Conservation (phyloP, 2,113 vertebrate genomes). For the Caretta caretta region DNA sequence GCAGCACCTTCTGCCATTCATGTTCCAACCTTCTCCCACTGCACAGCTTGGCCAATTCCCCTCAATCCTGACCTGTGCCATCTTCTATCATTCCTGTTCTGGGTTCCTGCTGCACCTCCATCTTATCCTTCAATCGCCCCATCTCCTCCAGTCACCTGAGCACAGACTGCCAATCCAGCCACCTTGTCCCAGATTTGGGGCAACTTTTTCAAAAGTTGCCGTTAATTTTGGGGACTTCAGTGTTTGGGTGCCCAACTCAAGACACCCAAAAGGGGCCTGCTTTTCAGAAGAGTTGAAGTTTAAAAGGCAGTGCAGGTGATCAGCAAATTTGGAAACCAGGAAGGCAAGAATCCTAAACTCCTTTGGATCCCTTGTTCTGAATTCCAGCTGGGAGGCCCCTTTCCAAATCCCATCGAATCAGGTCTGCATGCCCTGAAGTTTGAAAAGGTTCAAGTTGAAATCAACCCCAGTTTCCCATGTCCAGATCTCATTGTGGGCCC, state of each 20-base stretch:
- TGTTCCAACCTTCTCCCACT: background rate
- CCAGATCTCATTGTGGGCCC: accelerated
- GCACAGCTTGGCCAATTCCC: background rate
- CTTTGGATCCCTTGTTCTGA: background rate
- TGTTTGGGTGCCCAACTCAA: accelerated
- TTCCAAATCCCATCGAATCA: background rate
- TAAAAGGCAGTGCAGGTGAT: background rate
- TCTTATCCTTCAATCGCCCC: background rate
- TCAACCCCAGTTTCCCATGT: background rate
- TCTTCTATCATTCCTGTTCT: background rate
- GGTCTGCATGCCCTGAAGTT: background rate
- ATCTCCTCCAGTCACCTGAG: background rate
- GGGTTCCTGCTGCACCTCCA: background rate
- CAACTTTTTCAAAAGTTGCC: background rate
- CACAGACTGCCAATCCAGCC: background rate
- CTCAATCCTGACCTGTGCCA: background rate
- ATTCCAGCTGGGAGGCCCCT: background rate
- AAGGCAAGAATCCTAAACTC: background rate
- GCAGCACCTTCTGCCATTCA: background rate
- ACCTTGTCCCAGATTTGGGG: accelerated
- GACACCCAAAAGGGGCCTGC: no score
- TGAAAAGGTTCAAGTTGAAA: background rate
- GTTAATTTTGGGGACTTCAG: background rate
- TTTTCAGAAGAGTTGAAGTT: background rate
- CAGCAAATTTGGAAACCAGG: background rate